phyloP scores from a whole-genome alignment of 2,888 invertebrate species.

The Apotomis turbidana region DNA sequence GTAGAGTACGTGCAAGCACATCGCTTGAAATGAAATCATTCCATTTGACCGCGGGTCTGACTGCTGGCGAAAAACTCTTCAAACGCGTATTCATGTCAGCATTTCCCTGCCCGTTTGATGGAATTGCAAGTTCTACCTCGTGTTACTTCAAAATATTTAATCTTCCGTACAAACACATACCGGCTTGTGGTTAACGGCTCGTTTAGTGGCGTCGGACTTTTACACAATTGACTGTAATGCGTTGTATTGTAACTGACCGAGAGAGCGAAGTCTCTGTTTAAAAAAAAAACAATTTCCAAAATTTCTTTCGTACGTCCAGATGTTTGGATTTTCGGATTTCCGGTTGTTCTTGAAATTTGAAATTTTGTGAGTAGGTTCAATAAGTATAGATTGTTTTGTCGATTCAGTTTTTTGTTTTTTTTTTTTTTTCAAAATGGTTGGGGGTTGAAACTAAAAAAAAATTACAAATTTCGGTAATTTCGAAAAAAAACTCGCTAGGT shows the following conservation, averaged over 20 bases:
- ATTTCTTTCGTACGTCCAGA: no score
- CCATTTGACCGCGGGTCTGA: constrained; percentile 71
- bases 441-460: no score
- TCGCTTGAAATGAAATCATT: constrained; percentile 72
- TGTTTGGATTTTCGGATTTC: no score
- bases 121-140: constrained; percentile 48
- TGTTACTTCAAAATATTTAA: constrained; percentile 39
- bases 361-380: no score
- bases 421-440: no score
- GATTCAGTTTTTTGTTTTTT: no score
- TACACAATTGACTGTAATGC: constrained; percentile 37
- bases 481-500: no score
- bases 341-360: no score
- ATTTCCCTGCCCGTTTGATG: constrained; percentile 52
- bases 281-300: no score
- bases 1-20: constrained; percentile 74
- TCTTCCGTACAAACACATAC: neutral
- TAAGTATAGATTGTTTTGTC: no score
- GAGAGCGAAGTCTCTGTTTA: neutral
- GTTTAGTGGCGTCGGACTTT: constrained; percentile 27
- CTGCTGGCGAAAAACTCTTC: constrained; percentile 63
- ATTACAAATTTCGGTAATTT: no score
- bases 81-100: constrained; percentile 56
- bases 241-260: constrained; percentile 43
- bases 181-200: constrained; percentile 30